Evolutionary conservation across 2,113 vertebrate species (phyloP).

Genomic region (Pica pica): DNA sequence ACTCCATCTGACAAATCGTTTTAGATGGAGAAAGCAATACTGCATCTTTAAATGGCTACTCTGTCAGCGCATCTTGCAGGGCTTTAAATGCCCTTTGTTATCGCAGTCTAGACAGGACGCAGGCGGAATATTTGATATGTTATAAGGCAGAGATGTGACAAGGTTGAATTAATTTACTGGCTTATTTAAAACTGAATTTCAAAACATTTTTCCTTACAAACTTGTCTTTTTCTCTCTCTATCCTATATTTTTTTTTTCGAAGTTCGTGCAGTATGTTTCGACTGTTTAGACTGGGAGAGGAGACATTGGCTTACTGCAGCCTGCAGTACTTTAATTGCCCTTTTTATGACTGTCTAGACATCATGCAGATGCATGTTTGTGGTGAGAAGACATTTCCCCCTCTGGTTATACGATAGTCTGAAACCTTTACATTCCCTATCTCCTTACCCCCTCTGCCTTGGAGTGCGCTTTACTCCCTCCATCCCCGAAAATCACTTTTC

Average conservation of each 20-base stretch:
- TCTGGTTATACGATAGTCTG: slow-evolving; percentile 59
- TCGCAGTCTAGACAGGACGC: slow-evolving; percentile 82
- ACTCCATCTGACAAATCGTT: slow-evolving; percentile 76
- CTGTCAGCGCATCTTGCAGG: slow-evolving; percentile 73
- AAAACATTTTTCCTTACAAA: slow-evolving; percentile 53
- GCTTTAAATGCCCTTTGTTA: slow-evolving; percentile 83
- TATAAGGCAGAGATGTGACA: slow-evolving; percentile 70
- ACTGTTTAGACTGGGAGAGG: slow-evolving; percentile 57
- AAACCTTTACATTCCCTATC: slow-evolving; percentile 62
- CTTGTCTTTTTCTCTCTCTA: background rate
- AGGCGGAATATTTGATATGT: slow-evolving; percentile 75
- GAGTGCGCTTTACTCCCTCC: background rate
- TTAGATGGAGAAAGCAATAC: slow-evolving; percentile 65
- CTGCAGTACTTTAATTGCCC: slow-evolving; percentile 73
- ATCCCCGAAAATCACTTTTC: background rate
- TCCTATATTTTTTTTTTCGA: background rate
- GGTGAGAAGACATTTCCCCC: slow-evolving; percentile 68
- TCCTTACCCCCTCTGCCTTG: slow-evolving; percentile 33
- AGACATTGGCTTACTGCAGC: slow-evolving; percentile 61
- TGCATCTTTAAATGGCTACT: slow-evolving; percentile 78
- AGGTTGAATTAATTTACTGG: slow-evolving; percentile 71
- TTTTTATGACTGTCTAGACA: slow-evolving; percentile 79
- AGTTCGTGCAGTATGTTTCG: slow-evolving; percentile 14
- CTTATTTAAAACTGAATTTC: slow-evolving; percentile 68
- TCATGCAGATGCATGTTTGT: slow-evolving; percentile 74